Base-by-base conservation (phyloP, 2,888 invertebrate genomes). In the Nipponacmea schrenckii region DNA sequence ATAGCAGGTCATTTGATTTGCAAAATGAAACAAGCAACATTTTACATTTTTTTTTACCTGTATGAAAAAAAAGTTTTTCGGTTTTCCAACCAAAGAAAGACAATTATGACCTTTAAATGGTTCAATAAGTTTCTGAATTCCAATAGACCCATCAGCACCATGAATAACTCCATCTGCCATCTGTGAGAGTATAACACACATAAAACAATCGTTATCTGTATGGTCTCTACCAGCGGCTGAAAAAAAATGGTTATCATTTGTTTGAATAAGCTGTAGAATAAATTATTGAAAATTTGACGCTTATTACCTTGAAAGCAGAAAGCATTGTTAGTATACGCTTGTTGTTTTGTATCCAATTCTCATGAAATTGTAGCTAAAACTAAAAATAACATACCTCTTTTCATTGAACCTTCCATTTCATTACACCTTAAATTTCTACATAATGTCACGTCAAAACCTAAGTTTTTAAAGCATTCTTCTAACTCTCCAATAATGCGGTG, bases 161-260 rank as follows among this genome's bases (percentile, higher is more conserved):
- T 95, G 97, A 69, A 97, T 90, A 85, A 94, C 92, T 4, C 95
- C 96, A 80, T 94, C 90, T 87, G 97, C 97, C 45, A 97, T 97
- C 86, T 98, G 97, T 70, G 94, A 94, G 77, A 98, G 90, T 65
- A 97, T 94, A 63, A 94, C 93, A 82, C 96, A 91, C 0, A 94
- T 89, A 78, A 98, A 90, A 84, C 96, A 96, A 88, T 97, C 97
- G 80, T 92, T 91, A 44, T 95, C 91, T 0, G 92, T 91, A 88
- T 97, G 96, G 89, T 97, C 94, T 89, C 92, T 91, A 72, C 91
- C 91, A 17, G 95, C 92, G 79, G 92, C 95, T 93, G 85, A 48
- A 80, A 84, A 45, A 70, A 66, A 50, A 73, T n/a, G 72, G 24
- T 15, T 63, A 56, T 10, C 12, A 20, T 10, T 26, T 15, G n/a